A percentile compares a stretch with the other conserved stretches of the same genome.
phyloP scores from a whole-genome alignment of 2,888 invertebrate genomes.

The Nymphalis polychloros region DNA sequence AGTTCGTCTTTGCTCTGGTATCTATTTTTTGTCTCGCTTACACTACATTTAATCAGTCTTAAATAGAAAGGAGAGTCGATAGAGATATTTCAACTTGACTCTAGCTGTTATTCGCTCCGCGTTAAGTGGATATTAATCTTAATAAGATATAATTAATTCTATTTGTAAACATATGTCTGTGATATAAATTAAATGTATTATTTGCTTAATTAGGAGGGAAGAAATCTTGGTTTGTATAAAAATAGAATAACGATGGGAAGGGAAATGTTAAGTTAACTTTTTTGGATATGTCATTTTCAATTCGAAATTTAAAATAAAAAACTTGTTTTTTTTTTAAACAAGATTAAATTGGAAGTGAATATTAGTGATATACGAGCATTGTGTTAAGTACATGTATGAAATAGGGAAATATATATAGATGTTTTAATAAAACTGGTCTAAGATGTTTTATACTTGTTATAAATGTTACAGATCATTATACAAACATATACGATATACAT shows the following conservation, averaged over 20 bases:
- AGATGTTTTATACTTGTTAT: too few species aligned
- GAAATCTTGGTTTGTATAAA: constrained; percentile 19
- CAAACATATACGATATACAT: too few species aligned
- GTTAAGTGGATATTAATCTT: constrained; percentile 26
- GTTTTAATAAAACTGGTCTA: too few species aligned
- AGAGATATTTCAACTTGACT: not conserved
- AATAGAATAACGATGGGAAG: constrained; percentile 18
- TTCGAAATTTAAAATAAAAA: not conserved
- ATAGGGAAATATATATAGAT: too few species aligned
- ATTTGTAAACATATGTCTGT: constrained; percentile 48
- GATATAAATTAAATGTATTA: constrained; percentile 45
- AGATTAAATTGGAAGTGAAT: too few species aligned
- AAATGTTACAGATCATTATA: too few species aligned
- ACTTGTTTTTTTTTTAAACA: too few species aligned
- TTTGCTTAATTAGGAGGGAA: constrained; percentile 35
- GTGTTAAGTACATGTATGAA: too few species aligned
- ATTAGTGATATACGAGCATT: too few species aligned
- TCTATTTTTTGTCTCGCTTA: not conserved
- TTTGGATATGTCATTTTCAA: constrained; percentile 2
- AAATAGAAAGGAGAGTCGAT: not conserved
- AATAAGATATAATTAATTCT: constrained; percentile 45
- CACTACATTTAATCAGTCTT: not conserved
- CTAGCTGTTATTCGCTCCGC: constrained; percentile 3
- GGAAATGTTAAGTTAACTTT: constrained; percentile 9
- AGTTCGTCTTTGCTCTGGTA: not conserved